Evolutionary conservation across 2,797 vertebrate species (phyloP).

Genomic region (Columba guinea): DNA sequence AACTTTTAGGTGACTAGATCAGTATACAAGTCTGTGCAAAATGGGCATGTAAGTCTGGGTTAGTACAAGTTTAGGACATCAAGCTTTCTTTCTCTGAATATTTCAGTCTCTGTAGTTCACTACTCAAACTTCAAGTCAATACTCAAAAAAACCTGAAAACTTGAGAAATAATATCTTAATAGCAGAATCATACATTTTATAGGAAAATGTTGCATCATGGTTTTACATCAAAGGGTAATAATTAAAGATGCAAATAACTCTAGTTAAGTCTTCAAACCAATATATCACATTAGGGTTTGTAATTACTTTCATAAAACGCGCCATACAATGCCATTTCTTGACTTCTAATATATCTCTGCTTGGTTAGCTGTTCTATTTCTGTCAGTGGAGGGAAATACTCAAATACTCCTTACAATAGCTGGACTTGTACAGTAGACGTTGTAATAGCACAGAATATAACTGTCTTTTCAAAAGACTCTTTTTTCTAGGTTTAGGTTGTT

Average conservation of each 20-base stretch:
- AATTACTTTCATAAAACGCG: background rate
- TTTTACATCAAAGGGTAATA: background rate
- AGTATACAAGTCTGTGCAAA: background rate
- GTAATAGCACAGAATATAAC: background rate
- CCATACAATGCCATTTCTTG: background rate
- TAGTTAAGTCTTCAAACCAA: background rate
- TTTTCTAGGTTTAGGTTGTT: background rate
- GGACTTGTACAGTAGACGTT: background rate
- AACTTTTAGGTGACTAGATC: background rate
- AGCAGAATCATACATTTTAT: background rate
- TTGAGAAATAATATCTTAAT: background rate
- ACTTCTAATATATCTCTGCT: background rate
- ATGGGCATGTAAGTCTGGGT: background rate
- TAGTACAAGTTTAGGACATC: background rate
- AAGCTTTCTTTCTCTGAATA: background rate
- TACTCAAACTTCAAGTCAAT: background rate
- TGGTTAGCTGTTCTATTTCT: background rate
- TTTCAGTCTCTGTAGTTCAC: background rate
- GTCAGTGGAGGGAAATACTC: background rate
- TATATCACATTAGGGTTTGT: background rate
- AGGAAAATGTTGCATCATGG: background rate
- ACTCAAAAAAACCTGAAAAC: background rate
- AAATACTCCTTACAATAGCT: background rate
- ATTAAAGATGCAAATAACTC: background rate
- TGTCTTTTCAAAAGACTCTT: background rate